Evolutionary conservation across 1,140 invertebrate genomes (phyloP), one percentile per base, ranked within the genome.

Genomic region (Drosophila pruinosa): DNA sequence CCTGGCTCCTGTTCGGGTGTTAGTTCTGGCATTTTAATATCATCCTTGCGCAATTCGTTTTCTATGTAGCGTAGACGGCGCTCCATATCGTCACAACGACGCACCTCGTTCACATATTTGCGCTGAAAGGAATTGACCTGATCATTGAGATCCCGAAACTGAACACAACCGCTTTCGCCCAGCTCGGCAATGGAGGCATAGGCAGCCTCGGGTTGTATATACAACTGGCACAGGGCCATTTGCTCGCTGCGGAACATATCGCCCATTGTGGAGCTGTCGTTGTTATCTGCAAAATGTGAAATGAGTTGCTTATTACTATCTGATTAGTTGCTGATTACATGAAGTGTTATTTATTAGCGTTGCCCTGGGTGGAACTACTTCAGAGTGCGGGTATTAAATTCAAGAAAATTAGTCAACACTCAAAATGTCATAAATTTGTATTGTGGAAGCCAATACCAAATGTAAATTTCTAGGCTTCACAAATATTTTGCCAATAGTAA

Each of bases 31-130:
- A 99, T 95, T 10, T 91, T 91, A 0, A 96, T 94, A 0, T 93
- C 94, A 91, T 99, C 98, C 92, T 98, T 99, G 69, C 95, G 95
- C 15, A 99, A 96, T 92, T 99, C 97, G 5, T 95, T 95, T 89
- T 99, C 98, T 74, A 99, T 95, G 92, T 98, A 99, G 1, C 97
- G 94, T 19, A 98, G 92, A 82, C 97, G 97, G 21, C 97, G 93
- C 92, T 99, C 97, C 97, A 98, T 98, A 92, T 98, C 97, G 92
- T 98, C 97, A 89, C 97, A 98, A 1, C 97, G 94, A 22, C 97
- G 93, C 34, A 99, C 96, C 92, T 99, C 97, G 91, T 96, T 97
- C 54, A 98, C 97, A 92, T 98, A 98, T 92, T 98, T 98, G 34
- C 97, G 94, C 95, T 98, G 97, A 79, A 98, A 98, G 15, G 97